Evolutionary conservation across 2,888 invertebrate species (phyloP), one percentile per base, ranked within the genome.

Genomic region (Spisula subtruncata): DNA sequence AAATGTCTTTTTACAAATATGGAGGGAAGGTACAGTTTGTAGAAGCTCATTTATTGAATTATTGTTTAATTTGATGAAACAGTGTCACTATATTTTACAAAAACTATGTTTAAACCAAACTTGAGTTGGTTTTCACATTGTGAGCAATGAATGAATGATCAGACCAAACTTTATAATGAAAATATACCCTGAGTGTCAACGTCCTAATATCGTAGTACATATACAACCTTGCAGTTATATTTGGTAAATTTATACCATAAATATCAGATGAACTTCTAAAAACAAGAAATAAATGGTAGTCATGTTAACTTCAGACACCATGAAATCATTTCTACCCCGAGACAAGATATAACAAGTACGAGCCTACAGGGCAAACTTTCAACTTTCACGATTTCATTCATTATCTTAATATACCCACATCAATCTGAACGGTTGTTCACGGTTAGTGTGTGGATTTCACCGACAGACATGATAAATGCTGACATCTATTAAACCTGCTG

Each of bases 311-410:
- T 12, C 25, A 25, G 60, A 66, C 60, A 66, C 60, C 60, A 66
- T 25, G 25, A 66, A 66, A 66, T 25, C n/a, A 66, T 66, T 10
- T 25, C 14, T 18, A 25, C 75, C 75, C 75, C 18, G 35, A 16
- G 35, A 75, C 14, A 35, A 32, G 18, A 75, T 14, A 32, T 75
- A 18, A 35, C 32, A 16, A 4, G 60, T 12, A 75, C 14, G 32
- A 12, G 32, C 35, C 75, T 75, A 35, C 32, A 75, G 75, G 75
- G 35, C 35, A 32, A 35, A 32, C 29, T 75, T 75, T 14, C 16
- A 75, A 75, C 75, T 32, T 75, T 75, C 35, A 75, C 75, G 16
- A 75, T 29, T 75, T 75, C 35, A 35, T 32, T 75, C 35, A 75
- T 75, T 75, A 18, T 35, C 32, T 75, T 4, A 41, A 32, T 35